Evolutionary conservation across 2,888 invertebrate genomes (phyloP), one percentile per base, ranked within the genome.

Genomic region (Phortica magna): DNA sequence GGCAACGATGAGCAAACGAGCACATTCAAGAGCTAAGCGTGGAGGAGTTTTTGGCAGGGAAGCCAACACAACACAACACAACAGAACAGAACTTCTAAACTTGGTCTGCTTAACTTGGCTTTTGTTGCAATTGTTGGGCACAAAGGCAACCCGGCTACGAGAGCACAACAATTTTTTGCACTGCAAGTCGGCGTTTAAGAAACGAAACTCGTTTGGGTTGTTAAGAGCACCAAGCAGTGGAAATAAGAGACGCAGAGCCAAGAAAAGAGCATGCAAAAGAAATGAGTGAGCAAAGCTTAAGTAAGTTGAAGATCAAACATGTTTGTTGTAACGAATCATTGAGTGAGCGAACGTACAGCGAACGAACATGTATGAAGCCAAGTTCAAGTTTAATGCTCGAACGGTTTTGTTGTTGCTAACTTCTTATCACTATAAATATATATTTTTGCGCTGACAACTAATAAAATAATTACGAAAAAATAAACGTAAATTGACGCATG

Each of bases 11-110:
- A 48, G 48, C 48, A 2, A 48, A 48, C 31, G 48, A 3, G 14
- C 48, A 12, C 48, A 48, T 42, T 41, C 71, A 75, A 59, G 53
- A 55, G 55, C 68, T 79, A 79, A 77, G 77, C 84, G 83, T 84
- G 87, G 81, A 84, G 86, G 83, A 83, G 85, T 82, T 72, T 80
- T 77, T 59, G 42, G 57, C 77, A 68, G 31, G 59, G 17, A 3
- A 59, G 59, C n/a, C 2, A 48, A 14, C n/a, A 17, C 7, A 12
- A 59, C 61, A 19, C 2, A 48, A 14, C n/a, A 17, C 7, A 12
- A 59, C 61, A 19, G 22, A 61, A 61, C 19, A 61, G 61, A 61
- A 17, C 22, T 61, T 61, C 48, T 48, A 48, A 48, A 48, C 48
- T 48, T 48, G 48, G 48, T 48, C 48, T 48, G 9, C 48, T 48